Percentiles rank a stretch among this genome's conserved stretches.
Conservation (phyloP, 2,113 vertebrate species). For the Tetrax tetrax region DNA sequence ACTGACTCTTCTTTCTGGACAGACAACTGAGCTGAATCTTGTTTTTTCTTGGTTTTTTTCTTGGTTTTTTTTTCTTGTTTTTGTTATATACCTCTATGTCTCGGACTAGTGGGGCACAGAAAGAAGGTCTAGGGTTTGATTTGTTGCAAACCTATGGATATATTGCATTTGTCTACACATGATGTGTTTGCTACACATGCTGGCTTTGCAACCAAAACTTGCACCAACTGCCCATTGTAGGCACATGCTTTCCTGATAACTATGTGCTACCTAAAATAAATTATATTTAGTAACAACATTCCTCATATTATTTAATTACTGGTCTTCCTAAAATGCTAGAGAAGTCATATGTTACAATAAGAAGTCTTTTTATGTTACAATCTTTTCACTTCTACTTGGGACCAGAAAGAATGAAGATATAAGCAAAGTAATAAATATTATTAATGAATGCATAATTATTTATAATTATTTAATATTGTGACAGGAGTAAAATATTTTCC, state of each 20-base stretch:
- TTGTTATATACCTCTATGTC: background rate
- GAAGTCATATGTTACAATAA: background rate
- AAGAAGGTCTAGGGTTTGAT: background rate
- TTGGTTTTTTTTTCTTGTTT: background rate
- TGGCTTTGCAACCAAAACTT: background rate
- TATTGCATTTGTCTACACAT: background rate
- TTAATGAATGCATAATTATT: background rate
- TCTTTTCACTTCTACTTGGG: background rate
- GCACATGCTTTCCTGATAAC: background rate
- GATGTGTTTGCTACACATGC: accelerated
- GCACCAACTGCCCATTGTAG: background rate
- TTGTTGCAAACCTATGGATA: background rate
- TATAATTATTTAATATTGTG: background rate
- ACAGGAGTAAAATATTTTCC: background rate
- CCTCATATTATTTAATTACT: background rate
- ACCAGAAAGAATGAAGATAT: background rate
- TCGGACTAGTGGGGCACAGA: background rate
- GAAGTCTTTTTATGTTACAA: background rate
- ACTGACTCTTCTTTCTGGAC: background rate
- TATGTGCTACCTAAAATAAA: background rate
- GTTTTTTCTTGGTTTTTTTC: background rate
- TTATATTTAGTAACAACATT: background rate
- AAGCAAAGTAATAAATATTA: background rate
- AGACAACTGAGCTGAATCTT: background rate
- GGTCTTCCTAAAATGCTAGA: background rate